A percentile compares a stretch with the other conserved stretches of the same genome.
Conservation (phyloP, 2,113 vertebrate species). For the Hypanus sabinus region DNA sequence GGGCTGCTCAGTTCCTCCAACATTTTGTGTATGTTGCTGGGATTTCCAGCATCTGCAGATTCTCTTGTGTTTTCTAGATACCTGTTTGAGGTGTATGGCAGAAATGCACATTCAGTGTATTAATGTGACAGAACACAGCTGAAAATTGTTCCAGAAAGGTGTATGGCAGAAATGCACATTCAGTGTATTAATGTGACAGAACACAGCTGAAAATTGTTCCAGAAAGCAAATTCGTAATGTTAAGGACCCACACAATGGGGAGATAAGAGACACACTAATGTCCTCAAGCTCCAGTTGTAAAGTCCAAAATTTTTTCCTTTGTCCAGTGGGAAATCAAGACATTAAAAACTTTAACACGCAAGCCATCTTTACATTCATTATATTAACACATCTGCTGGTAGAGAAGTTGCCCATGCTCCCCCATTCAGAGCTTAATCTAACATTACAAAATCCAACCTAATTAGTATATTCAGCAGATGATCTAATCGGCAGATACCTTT, state of each 20-base stretch:
- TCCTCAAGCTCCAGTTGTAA: background rate
- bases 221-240: too few species aligned
- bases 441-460: background rate
- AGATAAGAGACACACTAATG: background rate
- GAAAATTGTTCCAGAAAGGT: background rate
- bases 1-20: too few species aligned
- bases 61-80: background rate
- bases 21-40: too few species aligned
- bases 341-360: background rate
- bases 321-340: background rate
- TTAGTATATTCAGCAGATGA: background rate
- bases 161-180: background rate
- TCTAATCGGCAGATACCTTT: background rate
- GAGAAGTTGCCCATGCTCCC: background rate
- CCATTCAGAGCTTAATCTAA: background rate
- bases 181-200: too few species aligned
- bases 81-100: background rate
- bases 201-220: too few species aligned
- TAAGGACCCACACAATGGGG: background rate
- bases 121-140: too few species aligned
- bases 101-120: too few species aligned
- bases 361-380: background rate
- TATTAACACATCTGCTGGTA: background rate
- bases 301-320: too few species aligned
- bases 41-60: too few species aligned